phyloP scores from a whole-genome alignment of 1,140 invertebrate species.

The Cyrtorhinus lividipennis region DNA sequence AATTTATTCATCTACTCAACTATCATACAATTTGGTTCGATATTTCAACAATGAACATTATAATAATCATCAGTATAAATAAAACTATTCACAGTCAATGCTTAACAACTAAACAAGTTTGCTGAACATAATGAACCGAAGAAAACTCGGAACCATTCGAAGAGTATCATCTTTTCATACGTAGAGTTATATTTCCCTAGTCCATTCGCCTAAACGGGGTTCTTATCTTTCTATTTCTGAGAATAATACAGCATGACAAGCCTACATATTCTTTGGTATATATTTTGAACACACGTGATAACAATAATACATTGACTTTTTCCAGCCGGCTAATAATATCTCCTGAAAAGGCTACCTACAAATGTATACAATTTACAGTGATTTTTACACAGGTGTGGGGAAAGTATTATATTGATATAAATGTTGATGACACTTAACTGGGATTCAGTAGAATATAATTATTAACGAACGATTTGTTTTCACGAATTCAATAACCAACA shows the following conservation, averaged over 20 bases:
- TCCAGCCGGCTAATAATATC: not conserved
- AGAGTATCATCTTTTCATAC: conserved; percentile 1
- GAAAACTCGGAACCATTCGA: not conserved
- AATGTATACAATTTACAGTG: no score
- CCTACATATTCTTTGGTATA: conserved; percentile 6
- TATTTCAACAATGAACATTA: conserved; percentile 12
- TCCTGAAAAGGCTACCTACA: no score
- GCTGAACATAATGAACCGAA: not conserved
- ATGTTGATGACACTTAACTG: no score
- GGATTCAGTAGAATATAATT: no score
- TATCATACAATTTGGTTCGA: no score
- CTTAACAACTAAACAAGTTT: conserved; percentile 7
- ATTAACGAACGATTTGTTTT: no score
- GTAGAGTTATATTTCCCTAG: no score
- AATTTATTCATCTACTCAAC: no score
- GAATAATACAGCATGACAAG: not conserved
- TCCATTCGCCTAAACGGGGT: no score
- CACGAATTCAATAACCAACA: no score
- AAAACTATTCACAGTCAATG: conserved; percentile 15
- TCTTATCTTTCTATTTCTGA: no score
- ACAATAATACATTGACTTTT: not conserved
- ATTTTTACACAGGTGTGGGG: not conserved
- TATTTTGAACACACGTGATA: conserved; percentile 9
- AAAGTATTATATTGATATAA: no score
- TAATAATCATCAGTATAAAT: conserved; percentile 16